Evolutionary conservation across 2,888 invertebrate species (phyloP).

Genomic region (Antitype chi): DNA sequence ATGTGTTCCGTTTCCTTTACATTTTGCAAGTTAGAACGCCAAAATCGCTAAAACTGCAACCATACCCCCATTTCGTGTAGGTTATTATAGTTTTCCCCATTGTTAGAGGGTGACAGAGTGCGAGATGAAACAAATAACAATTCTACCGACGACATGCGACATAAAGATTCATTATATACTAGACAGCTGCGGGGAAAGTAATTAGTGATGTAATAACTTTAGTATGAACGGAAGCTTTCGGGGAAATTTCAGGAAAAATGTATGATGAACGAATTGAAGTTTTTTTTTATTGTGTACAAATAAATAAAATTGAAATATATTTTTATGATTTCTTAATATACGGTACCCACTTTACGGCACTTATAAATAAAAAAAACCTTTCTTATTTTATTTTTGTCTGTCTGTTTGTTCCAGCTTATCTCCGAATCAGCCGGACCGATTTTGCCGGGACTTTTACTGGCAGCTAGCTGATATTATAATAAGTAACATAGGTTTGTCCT

Average conservation of each 20-base stretch:
- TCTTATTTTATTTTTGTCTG: too few species aligned
- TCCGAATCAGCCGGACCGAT: too few species aligned
- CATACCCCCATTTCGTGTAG: conserved; percentile 65
- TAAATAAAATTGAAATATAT: too few species aligned
- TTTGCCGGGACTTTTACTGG: too few species aligned
- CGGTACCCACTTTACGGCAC: too few species aligned
- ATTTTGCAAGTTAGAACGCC: neutral
- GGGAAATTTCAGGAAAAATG: conserved; percentile 11
- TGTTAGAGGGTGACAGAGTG: conserved; percentile 72
- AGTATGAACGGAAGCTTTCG: conserved; percentile 51
- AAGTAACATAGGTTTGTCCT: too few species aligned
- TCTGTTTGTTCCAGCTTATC: too few species aligned
- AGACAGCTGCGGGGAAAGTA: conserved; percentile 71
- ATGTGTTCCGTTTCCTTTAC: neutral
- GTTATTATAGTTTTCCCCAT: conserved; percentile 84
- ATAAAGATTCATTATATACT: conserved; percentile 70
- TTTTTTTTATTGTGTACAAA: too few species aligned
- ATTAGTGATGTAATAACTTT: conserved; percentile 66
- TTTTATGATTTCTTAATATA: too few species aligned
- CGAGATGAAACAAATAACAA: conserved; percentile 63
- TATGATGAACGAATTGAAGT: too few species aligned
- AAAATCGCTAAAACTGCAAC: conserved; percentile 49
- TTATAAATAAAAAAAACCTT: too few species aligned
- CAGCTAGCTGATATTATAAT: too few species aligned
- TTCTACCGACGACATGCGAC: conserved; percentile 55